phyloP scores from a whole-genome alignment of 2,113 vertebrate genomes.

The Ceyx cyanopectus region DNA sequence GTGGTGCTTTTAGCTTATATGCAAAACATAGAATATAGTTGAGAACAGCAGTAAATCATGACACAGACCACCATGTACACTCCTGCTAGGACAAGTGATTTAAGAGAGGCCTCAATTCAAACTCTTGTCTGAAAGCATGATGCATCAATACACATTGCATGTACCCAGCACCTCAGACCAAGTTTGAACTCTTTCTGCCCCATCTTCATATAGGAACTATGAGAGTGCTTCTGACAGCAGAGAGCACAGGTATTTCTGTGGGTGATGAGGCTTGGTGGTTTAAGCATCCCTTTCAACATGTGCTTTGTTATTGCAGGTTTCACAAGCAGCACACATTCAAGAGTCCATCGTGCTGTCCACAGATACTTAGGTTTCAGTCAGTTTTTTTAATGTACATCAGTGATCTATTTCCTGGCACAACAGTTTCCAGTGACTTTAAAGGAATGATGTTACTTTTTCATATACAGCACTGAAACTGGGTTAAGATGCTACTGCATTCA shows the following conservation, averaged over 20 bases:
- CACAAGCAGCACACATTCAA: background rate
- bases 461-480: background rate
- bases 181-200: background rate
- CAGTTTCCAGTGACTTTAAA: background rate
- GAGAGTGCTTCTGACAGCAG: background rate
- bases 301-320: background rate
- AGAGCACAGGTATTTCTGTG: background rate
- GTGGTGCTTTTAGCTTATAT: background rate
- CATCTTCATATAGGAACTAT: background rate
- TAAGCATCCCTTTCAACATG: background rate
- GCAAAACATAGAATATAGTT: background rate
- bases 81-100: background rate
- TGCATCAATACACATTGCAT: background rate
- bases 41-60: background rate
- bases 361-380: background rate
- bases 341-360: background rate
- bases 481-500: background rate
- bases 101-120: background rate
- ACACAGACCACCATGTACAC: accelerated
- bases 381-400: background rate
- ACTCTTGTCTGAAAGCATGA: background rate
- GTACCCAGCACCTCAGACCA: background rate
- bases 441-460: background rate
- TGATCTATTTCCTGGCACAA: background rate
- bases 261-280: background rate